A percentile compares a stretch with the other conserved stretches of the same genome.
Conservation (phyloP, 2,888 invertebrate species). For the Macrophya annulata region DNA sequence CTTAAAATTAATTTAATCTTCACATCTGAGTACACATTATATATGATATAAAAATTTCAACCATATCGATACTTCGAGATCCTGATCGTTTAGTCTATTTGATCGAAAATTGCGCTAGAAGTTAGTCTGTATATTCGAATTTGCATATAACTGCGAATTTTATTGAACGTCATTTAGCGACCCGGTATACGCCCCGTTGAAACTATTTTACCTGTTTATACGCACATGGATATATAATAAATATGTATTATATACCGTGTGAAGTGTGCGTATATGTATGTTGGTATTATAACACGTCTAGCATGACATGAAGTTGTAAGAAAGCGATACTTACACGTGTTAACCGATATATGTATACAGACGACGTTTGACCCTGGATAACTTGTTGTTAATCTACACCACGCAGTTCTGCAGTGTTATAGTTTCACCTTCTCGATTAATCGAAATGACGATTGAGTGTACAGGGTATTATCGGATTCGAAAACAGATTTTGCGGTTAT, state of each 20-base stretch:
- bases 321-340: slow-evolving; percentile 23
- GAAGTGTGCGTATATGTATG: not conserved
- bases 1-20: no score
- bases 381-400: slow-evolving; percentile 37
- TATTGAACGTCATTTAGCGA: not conserved
- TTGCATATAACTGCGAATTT: not conserved
- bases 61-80: no score
- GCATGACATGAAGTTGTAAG: slow-evolving; percentile 2
- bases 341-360: slow-evolving; percentile 5
- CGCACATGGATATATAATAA: not conserved
- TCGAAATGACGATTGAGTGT: not conserved
- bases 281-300: slow-evolving; percentile 17
- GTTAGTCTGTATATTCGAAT: not conserved
- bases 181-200: not conserved
- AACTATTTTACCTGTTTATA: not conserved
- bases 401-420: not conserved
- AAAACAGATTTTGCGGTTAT: not conserved
- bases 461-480: not conserved
- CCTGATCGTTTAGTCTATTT: no score
- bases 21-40: no score
- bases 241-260: not conserved
- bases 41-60: no score
- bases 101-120: no score
- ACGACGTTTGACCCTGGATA: slow-evolving; percentile 24
- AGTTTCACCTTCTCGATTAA: slow-evolving; percentile 24